phyloP scores from a whole-genome alignment of 2,797 vertebrate species.

The Dipus sagitta region DNA sequence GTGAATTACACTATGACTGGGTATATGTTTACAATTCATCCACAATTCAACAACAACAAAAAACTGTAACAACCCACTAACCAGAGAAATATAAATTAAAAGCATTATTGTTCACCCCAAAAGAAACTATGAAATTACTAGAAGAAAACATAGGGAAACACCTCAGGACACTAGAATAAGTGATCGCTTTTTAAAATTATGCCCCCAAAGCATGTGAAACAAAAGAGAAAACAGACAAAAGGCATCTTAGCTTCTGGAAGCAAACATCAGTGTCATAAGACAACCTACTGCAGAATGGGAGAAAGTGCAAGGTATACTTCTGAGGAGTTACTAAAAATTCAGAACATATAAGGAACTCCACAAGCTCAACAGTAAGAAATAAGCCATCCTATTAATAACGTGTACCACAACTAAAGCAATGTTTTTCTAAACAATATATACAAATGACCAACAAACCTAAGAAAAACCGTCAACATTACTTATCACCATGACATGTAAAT shows the following conservation, averaged over 20 bases:
- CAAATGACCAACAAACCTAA: background rate
- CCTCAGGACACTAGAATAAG: background rate
- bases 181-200: background rate
- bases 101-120: background rate
- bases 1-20: background rate
- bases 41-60: background rate
- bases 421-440: background rate
- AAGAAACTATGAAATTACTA: background rate
- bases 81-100: background rate
- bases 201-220: background rate
- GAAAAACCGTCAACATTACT: background rate
- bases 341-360: background rate
- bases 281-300: background rate
- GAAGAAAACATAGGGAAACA: background rate
- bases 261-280: background rate
- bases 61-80: background rate
- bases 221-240: background rate
- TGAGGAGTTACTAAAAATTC: background rate
- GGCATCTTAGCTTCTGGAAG: background rate
- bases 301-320: background rate
- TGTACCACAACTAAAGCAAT: background rate
- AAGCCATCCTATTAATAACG: background rate
- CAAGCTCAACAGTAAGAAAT: background rate
- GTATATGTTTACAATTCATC: background rate
- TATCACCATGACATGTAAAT: background rate